phyloP scores from a whole-genome alignment of 1,140 invertebrate genomes.

The Stenopsyche tienmushanensis region DNA sequence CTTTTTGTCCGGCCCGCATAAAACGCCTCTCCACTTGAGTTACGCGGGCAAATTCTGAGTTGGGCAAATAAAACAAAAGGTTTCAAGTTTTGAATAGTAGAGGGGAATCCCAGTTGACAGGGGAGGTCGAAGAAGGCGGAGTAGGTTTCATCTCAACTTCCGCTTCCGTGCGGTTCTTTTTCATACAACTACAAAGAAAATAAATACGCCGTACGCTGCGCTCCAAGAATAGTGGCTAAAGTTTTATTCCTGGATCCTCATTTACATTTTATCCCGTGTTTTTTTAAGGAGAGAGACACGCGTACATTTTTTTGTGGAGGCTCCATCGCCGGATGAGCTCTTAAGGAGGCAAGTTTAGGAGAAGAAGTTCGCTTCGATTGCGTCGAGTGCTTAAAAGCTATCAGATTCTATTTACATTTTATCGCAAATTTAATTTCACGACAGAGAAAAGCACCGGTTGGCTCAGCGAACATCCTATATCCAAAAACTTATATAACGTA shows the following conservation, averaged over 20 bases:
- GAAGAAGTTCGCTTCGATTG: no score
- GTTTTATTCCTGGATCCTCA: not conserved
- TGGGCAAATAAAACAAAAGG: conserved; percentile 36
- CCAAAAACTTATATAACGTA: no score
- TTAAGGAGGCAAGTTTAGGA: no score
- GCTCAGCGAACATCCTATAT: no score
- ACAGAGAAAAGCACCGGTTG: no score
- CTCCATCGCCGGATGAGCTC: no score
- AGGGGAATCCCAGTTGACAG: not conserved
- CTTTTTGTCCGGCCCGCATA: no score
- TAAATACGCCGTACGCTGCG: not conserved
- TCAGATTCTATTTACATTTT: no score
- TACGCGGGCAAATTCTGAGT: not conserved
- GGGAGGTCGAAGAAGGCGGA: conserved; percentile 6
- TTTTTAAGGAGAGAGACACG: not conserved
- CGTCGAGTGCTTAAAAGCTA: no score
- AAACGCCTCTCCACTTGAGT: not conserved
- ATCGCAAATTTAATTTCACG: no score
- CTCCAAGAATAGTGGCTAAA: not conserved
- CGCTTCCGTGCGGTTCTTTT: conserved; percentile 25
- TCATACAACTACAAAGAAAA: conserved; percentile 10
- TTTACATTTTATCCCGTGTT: no score
- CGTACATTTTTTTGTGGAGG: no score
- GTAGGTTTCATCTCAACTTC: conserved; percentile 18
- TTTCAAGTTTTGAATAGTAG: conserved; percentile 14